Evolutionary conservation across 2,888 invertebrate species (phyloP).

Genomic region (Argyresthia goedartella): DNA sequence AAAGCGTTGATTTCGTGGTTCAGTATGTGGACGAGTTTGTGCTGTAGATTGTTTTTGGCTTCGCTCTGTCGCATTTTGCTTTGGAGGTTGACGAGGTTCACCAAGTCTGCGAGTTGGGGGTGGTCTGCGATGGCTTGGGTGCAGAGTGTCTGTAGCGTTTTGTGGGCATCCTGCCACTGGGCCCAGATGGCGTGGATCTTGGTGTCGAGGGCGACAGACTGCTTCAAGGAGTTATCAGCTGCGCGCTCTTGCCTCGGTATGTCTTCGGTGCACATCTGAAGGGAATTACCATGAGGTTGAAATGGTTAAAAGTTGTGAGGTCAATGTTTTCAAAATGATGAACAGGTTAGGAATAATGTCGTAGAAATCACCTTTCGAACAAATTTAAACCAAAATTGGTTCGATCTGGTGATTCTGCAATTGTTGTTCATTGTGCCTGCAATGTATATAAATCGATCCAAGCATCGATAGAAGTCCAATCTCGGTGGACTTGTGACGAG

Average conservation of each 20-base stretch:
- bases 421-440: no score
- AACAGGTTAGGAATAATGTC: no score
- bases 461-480: no score
- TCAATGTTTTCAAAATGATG: no score
- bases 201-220: conserved; percentile 35
- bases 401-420: no score
- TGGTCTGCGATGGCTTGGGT: conserved; percentile 34
- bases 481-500: no score
- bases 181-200: conserved; percentile 37
- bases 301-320: background rate
- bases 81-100: conserved; percentile 32
- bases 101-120: conserved; percentile 33
- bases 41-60: conserved; percentile 45
- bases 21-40: conserved; percentile 43
- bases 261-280: conserved; percentile 50
- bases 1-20: conserved; percentile 65
- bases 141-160: conserved; percentile 26
- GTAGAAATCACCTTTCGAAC: no score
- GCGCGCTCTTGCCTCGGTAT: conserved; percentile 52
- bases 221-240: conserved; percentile 41
- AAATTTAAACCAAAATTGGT: no score
- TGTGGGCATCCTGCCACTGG: conserved; percentile 38
- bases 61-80: conserved; percentile 43
- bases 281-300: conserved; percentile 1
- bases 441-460: no score